Base-by-base conservation (phyloP, 2,113 vertebrate genomes). In the Perca flavescens region DNA sequence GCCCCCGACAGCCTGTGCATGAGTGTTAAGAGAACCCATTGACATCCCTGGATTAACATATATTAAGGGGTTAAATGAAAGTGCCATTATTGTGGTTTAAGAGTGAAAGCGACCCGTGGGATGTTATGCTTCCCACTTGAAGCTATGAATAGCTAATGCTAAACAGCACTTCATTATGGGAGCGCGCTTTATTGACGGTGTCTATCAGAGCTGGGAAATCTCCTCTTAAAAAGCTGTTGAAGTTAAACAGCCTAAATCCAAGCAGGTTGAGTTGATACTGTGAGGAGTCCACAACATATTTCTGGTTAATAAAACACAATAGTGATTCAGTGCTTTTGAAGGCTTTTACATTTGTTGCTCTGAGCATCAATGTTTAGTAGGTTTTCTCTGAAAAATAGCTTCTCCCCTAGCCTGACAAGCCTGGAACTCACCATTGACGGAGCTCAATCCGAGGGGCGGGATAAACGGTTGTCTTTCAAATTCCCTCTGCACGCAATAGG, bases 31-130 rank as follows among this genome's bases (percentile, higher is more conserved):
- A 91, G 90, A 90, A 91, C 85, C 88, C 92, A 91, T 92, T 94
- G 93, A 94, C 93, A 93, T 90, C 65, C 86, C 71, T 85, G 89
- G 90, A 91, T 94, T 94, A 92, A 91, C 93, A 94, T 93, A 93
- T 85, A 94, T 92, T 94, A 94, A 91, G 90, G 90, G 93, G 93
- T 94, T 95, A 93, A 94, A 93, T 93, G 87, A 89, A 93, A 92
- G 89, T 89, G 82, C 89, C 90, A 92, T 92, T 85, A 89, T 90
- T 92, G 86, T 93, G 86, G 83, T 89, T 93, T 56, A 83, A 79
- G 89, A 86, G 89, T 86, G 90, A 90, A 91, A 91, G 85, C 83
- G 77, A 89, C 89, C 87, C 86, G 77, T 89, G 87, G 92, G 90
- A 91, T 92, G 92, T 91, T 92, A 91, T 91, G 87, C 87, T 92